phyloP scores from a whole-genome alignment of 2,888 invertebrate species.

The Cordylochernes scorpioides region DNA sequence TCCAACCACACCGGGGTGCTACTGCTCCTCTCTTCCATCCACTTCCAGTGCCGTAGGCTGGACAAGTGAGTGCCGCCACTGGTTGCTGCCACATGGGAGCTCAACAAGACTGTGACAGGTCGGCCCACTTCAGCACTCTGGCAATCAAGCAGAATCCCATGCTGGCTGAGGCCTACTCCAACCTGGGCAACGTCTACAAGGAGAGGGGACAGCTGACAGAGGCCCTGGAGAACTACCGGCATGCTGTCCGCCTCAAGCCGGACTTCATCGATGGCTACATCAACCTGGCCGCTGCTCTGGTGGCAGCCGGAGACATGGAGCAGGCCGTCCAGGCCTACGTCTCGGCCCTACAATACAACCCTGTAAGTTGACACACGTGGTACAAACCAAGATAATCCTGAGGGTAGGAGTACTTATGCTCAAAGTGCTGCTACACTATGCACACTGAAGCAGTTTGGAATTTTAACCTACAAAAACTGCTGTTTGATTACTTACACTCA shows the following conservation, averaged over 20 bases:
- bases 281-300: conserved; percentile 88
- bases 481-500: too few relatives aligned
- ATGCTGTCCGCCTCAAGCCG: conserved; percentile 86
- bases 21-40: conserved; percentile 78
- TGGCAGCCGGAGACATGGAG: conserved; percentile 96
- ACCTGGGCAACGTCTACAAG: conserved; percentile 93
- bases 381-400: conserved; percentile 93
- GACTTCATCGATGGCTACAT: conserved; percentile 95
- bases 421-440: too few relatives aligned
- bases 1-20: conserved; percentile 86
- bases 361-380: conserved; percentile 66
- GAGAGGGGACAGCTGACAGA: conserved; percentile 83
- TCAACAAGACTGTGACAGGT: conserved; percentile 27
- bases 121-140: conserved; percentile 79
- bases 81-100: background rate
- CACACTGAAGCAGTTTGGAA: too few relatives aligned
- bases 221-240: conserved; percentile 73
- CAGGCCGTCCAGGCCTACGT: conserved; percentile 97
- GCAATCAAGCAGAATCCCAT: conserved; percentile 95
- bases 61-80: conserved; percentile 39
- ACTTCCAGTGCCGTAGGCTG: conserved; percentile 82
- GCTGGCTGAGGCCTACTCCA: conserved; percentile 93
- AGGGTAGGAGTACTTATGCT: too few relatives aligned
- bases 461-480: too few relatives aligned
- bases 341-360: conserved; percentile 92